Evolutionary conservation across 23 tunicate genomes (phyloP).

Genomic region (Styela clava): DNA sequence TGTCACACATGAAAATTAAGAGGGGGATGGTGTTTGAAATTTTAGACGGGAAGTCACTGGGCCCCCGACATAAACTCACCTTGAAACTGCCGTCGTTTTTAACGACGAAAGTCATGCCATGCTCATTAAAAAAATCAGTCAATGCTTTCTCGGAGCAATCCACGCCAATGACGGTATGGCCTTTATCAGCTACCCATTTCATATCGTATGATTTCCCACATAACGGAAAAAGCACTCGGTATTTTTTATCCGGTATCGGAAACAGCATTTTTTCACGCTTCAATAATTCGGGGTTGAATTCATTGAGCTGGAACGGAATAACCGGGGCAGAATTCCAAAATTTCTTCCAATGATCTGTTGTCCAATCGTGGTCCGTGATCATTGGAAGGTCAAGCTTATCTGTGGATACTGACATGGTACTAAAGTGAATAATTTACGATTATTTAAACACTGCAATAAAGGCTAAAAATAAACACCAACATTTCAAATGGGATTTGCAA

Average conservation of each 20-base stretch:
- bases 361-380: not conserved
- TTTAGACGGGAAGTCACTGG: too few relatives aligned
- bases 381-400: too few relatives aligned
- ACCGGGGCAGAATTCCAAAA: not conserved
- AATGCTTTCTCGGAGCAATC: not conserved
- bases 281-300: not conserved
- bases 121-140: not conserved
- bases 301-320: not conserved
- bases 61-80: not conserved
- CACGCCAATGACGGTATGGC: constrained; percentile 5
- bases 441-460: too few relatives aligned
- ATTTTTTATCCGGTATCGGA: not conserved
- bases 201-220: not conserved
- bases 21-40: too few relatives aligned
- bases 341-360: not conserved
- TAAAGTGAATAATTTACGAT: too few relatives aligned
- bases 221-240: not conserved
- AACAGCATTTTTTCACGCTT: not conserved
- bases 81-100: not conserved
- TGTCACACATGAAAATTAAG: too few relatives aligned
- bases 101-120: not conserved
- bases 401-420: too few relatives aligned
- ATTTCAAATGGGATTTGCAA: too few relatives aligned
- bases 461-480: too few relatives aligned
- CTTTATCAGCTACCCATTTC: constrained; percentile 8